Evolutionary conservation across 1,140 invertebrate genomes (phyloP).

Genomic region (Mercenaria mercenaria): DNA sequence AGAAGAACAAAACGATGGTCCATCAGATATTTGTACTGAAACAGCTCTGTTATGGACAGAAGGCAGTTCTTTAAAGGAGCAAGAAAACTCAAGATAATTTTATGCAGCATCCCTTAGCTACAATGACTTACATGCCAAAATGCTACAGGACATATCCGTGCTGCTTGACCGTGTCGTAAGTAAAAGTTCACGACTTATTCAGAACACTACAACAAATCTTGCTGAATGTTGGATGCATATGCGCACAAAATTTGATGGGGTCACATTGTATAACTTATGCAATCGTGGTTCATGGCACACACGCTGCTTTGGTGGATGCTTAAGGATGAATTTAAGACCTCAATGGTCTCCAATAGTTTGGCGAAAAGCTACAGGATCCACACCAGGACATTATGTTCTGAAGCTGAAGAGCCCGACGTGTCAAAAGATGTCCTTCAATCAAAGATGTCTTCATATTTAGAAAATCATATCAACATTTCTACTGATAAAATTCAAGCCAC

Average conservation of each 20-base stretch:
- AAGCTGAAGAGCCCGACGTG: neutral
- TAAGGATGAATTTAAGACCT: constrained; percentile 37
- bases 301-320: no score
- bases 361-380: neutral
- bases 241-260: constrained; percentile 82
- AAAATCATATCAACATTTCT: neutral
- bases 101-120: no score
- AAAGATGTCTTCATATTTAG: neutral
- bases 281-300: no score
- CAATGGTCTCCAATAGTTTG: constrained; percentile 17
- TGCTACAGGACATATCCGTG: no score
- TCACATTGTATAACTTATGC: constrained; percentile 76
- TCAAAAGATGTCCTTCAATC: neutral
- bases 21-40: neutral
- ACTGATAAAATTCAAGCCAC: neutral
- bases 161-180: neutral
- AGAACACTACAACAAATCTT: constrained; percentile 85
- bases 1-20: neutral
- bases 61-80: neutral
- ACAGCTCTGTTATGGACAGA: neutral
- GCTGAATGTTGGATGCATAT: no score
- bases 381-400: neutral
- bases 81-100: neutral
- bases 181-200: constrained; percentile 79
- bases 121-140: no score